Evolutionary conservation across 2,113 vertebrate species (phyloP).

Genomic region (Tupaia tana): DNA sequence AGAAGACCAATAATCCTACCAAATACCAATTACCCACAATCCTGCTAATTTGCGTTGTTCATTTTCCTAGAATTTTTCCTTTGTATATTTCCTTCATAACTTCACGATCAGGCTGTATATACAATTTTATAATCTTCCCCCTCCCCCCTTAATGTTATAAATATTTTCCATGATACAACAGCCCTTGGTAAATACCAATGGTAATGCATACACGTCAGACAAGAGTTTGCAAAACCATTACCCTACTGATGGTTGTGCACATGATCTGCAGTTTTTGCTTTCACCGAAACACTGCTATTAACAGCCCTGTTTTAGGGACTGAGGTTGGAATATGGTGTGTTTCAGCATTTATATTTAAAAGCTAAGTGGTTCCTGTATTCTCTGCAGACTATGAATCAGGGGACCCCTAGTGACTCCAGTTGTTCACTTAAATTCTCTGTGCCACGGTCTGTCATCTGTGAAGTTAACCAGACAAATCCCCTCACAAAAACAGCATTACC

Average conservation of each 20-base stretch:
- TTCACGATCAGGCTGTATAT: not conserved
- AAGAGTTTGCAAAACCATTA: not conserved
- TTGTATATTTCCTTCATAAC: not conserved
- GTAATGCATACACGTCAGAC: not conserved
- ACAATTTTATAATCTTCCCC: not conserved
- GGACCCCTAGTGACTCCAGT: not conserved
- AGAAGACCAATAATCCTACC: no score
- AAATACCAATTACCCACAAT: no score
- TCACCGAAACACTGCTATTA: not conserved
- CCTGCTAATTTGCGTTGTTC: not conserved
- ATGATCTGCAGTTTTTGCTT: not conserved
- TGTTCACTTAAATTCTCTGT: not conserved
- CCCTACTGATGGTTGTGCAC: not conserved
- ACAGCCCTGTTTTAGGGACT: not conserved
- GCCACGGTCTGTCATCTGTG: conserved; percentile 1
- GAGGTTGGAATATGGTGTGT: not conserved
- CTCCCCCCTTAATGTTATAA: not conserved
- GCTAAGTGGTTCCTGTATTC: not conserved
- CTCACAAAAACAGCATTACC: conserved; percentile 44
- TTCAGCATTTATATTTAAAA: conserved; percentile 44
- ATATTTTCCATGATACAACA: not conserved
- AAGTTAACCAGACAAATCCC: conserved; percentile 59
- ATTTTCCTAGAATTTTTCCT: not conserved
- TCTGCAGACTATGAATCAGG: not conserved
- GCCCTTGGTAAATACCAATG: not conserved